These are phyloP conservation scores for Dendronephthya gigantea DNA, from an alignment of 64 coral and sea anemone genomes.

Conservation along the genomic window DNA sequence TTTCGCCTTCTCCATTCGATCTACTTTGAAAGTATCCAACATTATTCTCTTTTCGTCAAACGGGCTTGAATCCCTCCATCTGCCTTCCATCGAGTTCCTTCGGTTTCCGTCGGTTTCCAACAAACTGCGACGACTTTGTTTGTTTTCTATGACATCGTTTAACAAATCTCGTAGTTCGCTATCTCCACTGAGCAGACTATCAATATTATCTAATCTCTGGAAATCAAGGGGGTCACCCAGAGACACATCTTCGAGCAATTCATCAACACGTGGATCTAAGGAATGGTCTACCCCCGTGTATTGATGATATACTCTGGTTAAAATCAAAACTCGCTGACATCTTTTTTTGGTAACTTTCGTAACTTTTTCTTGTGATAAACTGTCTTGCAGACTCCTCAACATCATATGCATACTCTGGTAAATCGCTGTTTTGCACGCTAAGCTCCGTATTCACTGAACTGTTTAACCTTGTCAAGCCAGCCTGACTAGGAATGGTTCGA, in stretches of 20 bases:
- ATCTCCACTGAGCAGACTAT: slow-evolving; percentile 4
- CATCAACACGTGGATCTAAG: neutral
- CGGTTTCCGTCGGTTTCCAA: neutral
- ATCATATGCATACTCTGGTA: neutral
- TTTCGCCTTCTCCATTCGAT: neutral
- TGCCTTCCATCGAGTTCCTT: neutral
- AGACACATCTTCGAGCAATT: neutral
- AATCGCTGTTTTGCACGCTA: neutral
- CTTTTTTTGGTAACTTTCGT: neutral
- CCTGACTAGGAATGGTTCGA: neutral
- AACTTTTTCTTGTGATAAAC: slow-evolving; percentile 12
- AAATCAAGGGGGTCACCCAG: neutral
- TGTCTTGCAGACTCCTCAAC: neutral
- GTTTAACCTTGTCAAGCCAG: neutral
- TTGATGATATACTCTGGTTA: neutral
- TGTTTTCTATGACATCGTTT: neutral
- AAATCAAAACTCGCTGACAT: slow-evolving; percentile 8
- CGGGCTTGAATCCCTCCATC: neutral
- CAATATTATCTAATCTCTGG: neutral
- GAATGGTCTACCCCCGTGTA: neutral
- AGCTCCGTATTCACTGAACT: neutral
- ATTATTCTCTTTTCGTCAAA: neutral
- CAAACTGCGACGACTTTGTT: neutral
- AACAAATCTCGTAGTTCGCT: slow-evolving; percentile 12
- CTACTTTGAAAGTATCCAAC: neutral